Base-by-base conservation (phyloP, 2,888 invertebrate genomes). In the Globia sparganii region DNA sequence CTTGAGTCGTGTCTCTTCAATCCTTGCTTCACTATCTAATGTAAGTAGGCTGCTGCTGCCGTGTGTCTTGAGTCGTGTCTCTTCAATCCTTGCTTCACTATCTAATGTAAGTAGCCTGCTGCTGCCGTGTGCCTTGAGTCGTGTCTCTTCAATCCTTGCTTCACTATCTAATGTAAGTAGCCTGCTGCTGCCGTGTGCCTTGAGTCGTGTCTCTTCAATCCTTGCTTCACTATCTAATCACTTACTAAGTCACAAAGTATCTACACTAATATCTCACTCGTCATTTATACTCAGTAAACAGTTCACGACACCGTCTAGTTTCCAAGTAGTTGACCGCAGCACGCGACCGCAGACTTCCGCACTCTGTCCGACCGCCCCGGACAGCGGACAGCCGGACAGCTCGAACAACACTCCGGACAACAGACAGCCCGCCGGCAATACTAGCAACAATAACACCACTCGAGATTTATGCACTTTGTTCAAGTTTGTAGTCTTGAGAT, bases 391-490 rank as follows among this genome's bases (percentile, higher is more conserved):
- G 37, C 43, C 68, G 49, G 56, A 59, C 66, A 67, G 67, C 66
- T 59, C 46, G 59, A 65, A 59, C 71, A 46, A 43, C 31, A 40
- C 49, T 31, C 37, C 66, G 53, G 65, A 69, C 76, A 61, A 59
- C 80, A 31, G 81, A 75, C 71, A 75, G 71, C 43, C 46, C 62
- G 78, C 83, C 71, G 64, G 78, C 64, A 81, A 34, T 56, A 68
- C 46, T 71, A 18, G 37, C 58, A 86, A 86, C 83, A 78, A 69
- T 83, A 74, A 69, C 70, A 83, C 37, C 58, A 73, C 70, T 77
- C 37, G 40, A 77, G 72, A 83, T 86, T 67, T 73, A 83, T 86
- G 86, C 72, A 69, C 78, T 86, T 83, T 86, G 83, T 78, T 83
- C 64, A 61, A 86, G 72, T 86, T 73, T 40, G 61, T 66, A 53